These are phyloP conservation scores for Halichoeres trimaculatus DNA, from an alignment of 2,113 vertebrate genomes.

Conservation along the genomic window DNA sequence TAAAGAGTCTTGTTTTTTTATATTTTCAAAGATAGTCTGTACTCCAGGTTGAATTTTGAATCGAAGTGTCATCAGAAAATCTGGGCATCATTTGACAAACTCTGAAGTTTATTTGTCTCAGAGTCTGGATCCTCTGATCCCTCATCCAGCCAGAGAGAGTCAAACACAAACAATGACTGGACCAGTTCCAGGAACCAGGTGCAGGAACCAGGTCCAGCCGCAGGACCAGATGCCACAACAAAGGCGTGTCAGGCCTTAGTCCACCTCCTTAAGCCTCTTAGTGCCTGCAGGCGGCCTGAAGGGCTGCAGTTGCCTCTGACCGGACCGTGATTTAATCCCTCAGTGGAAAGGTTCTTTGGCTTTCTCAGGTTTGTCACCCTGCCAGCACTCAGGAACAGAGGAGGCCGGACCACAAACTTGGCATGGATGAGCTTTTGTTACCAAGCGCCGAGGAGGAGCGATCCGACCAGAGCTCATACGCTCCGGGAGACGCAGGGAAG, in stretches of 20 bases:
- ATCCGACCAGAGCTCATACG: conserved; percentile 45
- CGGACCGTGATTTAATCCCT: conserved; percentile 72
- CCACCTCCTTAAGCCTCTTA: conserved; percentile 77
- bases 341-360: conserved; percentile 45
- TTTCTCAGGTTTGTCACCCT: conserved; percentile 29
- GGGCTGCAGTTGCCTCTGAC: conserved; percentile 17
- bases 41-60: too few species aligned
- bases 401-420: background rate
- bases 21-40: too few species aligned
- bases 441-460: conserved; percentile 69
- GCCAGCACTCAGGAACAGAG: conserved; percentile 6
- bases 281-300: conserved; percentile 42
- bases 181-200: background rate
- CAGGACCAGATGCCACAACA: conserved; percentile 52
- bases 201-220: background rate
- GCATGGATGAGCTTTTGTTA: conserved; percentile 82
- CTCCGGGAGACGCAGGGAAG: conserved; percentile 22
- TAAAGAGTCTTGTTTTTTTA: too few species aligned
- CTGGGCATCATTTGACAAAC: too few species aligned
- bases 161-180: background rate
- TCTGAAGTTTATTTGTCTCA: too few species aligned
- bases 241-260: conserved; percentile 56
- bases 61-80: too few species aligned
- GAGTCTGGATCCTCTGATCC: background rate
- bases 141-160: background rate